phyloP scores from a whole-genome alignment of 2,113 vertebrate genomes.

The Puffinus mauretanicus region DNA sequence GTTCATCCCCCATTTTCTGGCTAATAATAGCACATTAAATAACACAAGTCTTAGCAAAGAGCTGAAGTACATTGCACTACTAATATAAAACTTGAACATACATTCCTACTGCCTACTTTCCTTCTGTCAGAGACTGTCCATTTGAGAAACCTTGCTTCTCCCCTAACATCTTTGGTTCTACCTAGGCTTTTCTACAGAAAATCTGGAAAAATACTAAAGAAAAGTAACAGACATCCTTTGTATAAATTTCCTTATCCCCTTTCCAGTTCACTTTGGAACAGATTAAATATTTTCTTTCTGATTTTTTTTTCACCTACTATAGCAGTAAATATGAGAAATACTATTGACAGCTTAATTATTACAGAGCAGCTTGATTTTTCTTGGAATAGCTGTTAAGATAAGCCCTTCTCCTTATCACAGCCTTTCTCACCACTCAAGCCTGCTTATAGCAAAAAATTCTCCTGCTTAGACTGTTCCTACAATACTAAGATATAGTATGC shows the following conservation, averaged over 20 bases:
- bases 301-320: background rate
- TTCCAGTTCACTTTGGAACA: background rate
- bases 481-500: background rate
- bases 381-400: background rate
- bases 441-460: background rate
- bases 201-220: background rate
- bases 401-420: background rate
- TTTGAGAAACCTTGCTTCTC: background rate
- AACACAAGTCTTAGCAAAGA: background rate
- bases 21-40: conserved; percentile 8
- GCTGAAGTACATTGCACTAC: background rate
- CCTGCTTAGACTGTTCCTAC: background rate
- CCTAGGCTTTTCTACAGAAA: background rate
- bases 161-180: background rate
- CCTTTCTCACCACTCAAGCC: background rate
- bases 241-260: background rate
- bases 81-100: background rate
- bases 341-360: background rate
- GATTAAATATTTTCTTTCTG: background rate
- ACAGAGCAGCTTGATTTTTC: background rate
- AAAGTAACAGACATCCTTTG: background rate
- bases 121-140: background rate
- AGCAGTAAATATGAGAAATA: background rate
- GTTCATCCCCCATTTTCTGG: background rate
- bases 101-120: background rate